These are phyloP conservation scores for Ichneumoninae sp. DNA, from an alignment of 2,888 invertebrate genomes.

Conservation along the genomic window DNA sequence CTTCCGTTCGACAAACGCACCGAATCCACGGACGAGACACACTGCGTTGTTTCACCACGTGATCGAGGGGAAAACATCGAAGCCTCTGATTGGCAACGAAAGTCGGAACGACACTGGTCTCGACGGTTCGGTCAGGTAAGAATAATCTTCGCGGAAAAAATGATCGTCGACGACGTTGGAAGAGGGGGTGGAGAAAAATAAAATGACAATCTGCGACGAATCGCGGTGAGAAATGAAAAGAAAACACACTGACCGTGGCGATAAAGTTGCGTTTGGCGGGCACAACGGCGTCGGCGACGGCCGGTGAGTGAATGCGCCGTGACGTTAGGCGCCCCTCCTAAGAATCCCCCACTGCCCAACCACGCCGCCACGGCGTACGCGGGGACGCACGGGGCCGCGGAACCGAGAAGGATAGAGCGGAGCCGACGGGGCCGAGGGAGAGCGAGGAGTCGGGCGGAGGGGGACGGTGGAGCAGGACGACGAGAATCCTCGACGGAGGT, in stretches of 20 bases:
- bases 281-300: constrained; percentile 82
- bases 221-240: constrained; percentile 37
- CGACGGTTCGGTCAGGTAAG: too few relatives aligned
- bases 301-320: constrained; percentile 83
- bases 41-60: too few relatives aligned
- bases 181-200: constrained; percentile 43
- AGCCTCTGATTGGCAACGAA: too few relatives aligned
- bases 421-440: not conserved
- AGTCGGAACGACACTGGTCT: too few relatives aligned
- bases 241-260: constrained; percentile 79
- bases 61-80: too few relatives aligned
- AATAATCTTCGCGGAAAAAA: too few relatives aligned
- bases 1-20: too few relatives aligned
- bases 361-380: constrained; percentile 17
- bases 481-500: constrained; percentile 44
- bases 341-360: constrained; percentile 72
- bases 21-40: too few relatives aligned
- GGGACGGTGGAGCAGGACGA: constrained; percentile 28
- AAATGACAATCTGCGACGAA: not conserved
- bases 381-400: constrained; percentile 21
- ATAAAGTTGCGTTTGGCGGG: constrained; percentile 79
- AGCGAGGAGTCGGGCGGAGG: not conserved
- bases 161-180: not conserved
- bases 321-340: constrained; percentile 82
- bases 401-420: not conserved